A percentile compares a stretch with the other conserved stretches of the same genome.
Conservation (phyloP, 1,140 invertebrate species). For the Apis dorsata region DNA sequence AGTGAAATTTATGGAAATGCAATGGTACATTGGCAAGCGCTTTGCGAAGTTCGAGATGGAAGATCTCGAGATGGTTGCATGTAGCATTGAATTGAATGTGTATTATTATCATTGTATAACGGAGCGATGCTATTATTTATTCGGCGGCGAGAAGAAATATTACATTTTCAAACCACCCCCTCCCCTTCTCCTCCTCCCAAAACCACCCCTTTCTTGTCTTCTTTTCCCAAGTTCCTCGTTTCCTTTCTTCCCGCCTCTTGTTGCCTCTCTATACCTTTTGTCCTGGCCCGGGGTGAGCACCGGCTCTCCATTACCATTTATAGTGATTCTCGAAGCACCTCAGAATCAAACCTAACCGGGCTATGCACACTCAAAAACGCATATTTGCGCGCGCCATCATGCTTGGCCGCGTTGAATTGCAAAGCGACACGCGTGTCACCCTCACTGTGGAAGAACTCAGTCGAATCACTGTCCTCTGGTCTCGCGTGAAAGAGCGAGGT, state of each 20-base stretch:
- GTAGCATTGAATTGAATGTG: constrained; percentile 29
- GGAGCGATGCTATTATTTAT: constrained; percentile 71
- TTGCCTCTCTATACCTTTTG: constrained; percentile 35
- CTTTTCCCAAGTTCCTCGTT: constrained; percentile 34
- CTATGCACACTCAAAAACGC: constrained; percentile 62
- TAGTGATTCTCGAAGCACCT: constrained; percentile 76
- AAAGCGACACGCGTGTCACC: constrained; percentile 46
- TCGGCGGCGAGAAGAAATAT: constrained; percentile 72
- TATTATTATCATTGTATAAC: constrained; percentile 40
- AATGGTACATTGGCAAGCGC: constrained; percentile 5
- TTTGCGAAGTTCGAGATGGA: constrained; percentile 15
- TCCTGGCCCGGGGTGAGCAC: constrained; percentile 54
- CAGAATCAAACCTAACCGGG: constrained; percentile 50
- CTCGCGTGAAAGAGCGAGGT: neutral
- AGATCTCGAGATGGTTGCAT: neutral
- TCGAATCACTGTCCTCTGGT: neutral
- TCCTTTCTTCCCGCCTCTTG: neutral
- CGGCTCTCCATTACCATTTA: constrained; percentile 78
- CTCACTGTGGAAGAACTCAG: neutral
- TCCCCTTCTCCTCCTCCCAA: neutral
- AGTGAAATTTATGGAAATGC: constrained; percentile 30
- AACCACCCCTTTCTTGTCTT: constrained; percentile 18
- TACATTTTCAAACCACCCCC: constrained; percentile 72
- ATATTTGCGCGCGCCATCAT: constrained; percentile 36
- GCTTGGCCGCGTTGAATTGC: constrained; percentile 41